Base-by-base conservation (phyloP, 2,113 vertebrate species). In the Falcunculus frontatus region DNA sequence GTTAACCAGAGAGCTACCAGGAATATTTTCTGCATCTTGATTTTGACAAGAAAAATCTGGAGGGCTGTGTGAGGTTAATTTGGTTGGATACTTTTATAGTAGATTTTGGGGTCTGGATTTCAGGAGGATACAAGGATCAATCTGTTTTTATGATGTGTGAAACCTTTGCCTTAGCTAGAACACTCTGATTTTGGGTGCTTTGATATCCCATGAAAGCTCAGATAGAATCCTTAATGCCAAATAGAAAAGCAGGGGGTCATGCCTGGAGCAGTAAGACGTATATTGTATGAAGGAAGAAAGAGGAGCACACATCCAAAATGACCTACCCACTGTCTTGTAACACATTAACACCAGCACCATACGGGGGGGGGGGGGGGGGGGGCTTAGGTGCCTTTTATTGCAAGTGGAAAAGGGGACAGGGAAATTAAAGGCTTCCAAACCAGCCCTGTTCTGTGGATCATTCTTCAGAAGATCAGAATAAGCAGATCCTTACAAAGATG, bases 201-300 rank as follows among this genome's bases (percentile, higher is more conserved):
- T 74, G 32, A 7, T 65, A 49, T 13, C 41, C 32, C 8, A 2
- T 37, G 26, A 35, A 35, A 49, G 42, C 6, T n/a, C 52, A 70
- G 22, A 41, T 27, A 41, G 55, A 91, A 74, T 79, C 65, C 39
- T 19, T 67, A 67, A 75, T 19, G 30, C 39, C 12, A 10, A 55
- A 41, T 42, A n/a, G 35, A 63, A 81, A 65, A 84, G 52, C 56
- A 67, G 64, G 2, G 7, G 14, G 25, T 74, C 27, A 39, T 46
- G 10, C 3, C n/a, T 0, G 1, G 46, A 84, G 18, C 75, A n/a
- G 26, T 49, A 32, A n/a, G 27, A 25, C 25, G 3, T 16, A 8
- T 26, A 39, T 18, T 29, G 12, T 68, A 10, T 11, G n/a, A 68
- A 67, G 21, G 37, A 57, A 37, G 59, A 29, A 69, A 64, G 35